Evolutionary conservation across 1,140 invertebrate species (phyloP).

Genomic region (Liolophura sinensis): DNA sequence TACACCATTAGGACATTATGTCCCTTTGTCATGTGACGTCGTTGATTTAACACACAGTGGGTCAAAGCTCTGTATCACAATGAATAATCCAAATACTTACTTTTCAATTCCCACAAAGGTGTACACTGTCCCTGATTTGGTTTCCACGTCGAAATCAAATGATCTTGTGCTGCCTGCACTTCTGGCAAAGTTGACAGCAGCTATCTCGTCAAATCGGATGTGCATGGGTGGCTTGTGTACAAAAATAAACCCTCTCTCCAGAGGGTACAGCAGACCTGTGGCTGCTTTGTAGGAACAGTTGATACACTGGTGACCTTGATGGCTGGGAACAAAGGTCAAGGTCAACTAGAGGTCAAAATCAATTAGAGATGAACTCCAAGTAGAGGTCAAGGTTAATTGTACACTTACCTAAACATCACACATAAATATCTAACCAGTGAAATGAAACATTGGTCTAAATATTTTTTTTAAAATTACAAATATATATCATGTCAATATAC

Average conservation of each 20-base stretch:
- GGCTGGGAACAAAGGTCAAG: slow-evolving; percentile 64
- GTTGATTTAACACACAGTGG: too few species aligned
- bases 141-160: slow-evolving; percentile 87
- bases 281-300: slow-evolving; percentile 98
- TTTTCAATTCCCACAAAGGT: slow-evolving; percentile 99
- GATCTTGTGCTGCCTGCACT: slow-evolving; percentile 91
- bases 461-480: too few species aligned
- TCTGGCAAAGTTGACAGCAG: slow-evolving; percentile 94
- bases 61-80: too few species aligned
- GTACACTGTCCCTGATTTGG: slow-evolving; percentile 85
- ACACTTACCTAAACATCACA: too few species aligned
- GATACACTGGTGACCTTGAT: slow-evolving; percentile 88
- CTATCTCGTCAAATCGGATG: slow-evolving; percentile 97
- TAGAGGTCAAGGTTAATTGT: too few species aligned
- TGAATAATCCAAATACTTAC: slow-evolving; percentile 45
- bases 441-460: too few species aligned
- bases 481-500: too few species aligned
- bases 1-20: too few species aligned
- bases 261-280: slow-evolving; percentile 94
- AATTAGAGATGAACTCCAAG: too few species aligned
- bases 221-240: slow-evolving; percentile 98
- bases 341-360: neutral
- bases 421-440: too few species aligned
- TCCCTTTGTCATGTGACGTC: too few species aligned
- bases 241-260: slow-evolving; percentile 99